These are phyloP conservation scores for Pygocentrus nattereri DNA, from an alignment of 2,797 vertebrate genomes.

Conservation along the genomic window DNA sequence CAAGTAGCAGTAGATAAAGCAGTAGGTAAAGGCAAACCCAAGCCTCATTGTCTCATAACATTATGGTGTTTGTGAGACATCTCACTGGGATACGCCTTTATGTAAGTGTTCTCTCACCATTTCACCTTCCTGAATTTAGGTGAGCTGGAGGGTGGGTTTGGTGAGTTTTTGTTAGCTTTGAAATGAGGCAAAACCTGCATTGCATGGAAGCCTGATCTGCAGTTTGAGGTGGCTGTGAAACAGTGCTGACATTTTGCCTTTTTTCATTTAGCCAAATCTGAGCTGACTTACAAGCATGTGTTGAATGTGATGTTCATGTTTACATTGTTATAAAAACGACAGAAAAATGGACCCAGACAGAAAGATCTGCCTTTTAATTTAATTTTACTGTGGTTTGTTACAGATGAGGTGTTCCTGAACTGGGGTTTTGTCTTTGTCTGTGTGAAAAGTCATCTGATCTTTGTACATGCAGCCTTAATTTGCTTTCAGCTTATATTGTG, in stretches of 20 bases:
- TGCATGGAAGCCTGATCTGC: not conserved
- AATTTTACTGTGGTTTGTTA: slow-evolving; percentile 31
- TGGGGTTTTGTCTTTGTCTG: not conserved
- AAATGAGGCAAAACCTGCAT: not conserved
- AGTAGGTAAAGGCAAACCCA: not conserved
- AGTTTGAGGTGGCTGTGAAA: not conserved
- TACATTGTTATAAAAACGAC: slow-evolving; percentile 33
- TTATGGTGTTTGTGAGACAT: not conserved
- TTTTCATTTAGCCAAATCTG: not conserved
- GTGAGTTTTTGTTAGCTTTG: no score
- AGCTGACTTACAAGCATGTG: slow-evolving; percentile 14
- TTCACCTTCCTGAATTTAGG: not conserved
- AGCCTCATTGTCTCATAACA: not conserved
- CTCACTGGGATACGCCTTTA: not conserved
- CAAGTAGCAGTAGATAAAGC: not conserved
- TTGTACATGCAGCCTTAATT: slow-evolving; percentile 25
- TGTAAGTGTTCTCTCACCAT: not conserved
- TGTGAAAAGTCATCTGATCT: slow-evolving; percentile 21
- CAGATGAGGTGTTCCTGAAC: slow-evolving; percentile 16
- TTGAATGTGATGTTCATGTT: slow-evolving; percentile 55
- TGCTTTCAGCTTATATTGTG: slow-evolving; percentile 16
- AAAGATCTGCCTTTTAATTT: slow-evolving; percentile 32
- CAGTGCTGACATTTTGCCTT: not conserved
- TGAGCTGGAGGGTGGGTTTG: not conserved
- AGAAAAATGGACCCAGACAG: not conserved